Conservation (phyloP, 2,888 invertebrate genomes). For the Nebria brevicollis region DNA sequence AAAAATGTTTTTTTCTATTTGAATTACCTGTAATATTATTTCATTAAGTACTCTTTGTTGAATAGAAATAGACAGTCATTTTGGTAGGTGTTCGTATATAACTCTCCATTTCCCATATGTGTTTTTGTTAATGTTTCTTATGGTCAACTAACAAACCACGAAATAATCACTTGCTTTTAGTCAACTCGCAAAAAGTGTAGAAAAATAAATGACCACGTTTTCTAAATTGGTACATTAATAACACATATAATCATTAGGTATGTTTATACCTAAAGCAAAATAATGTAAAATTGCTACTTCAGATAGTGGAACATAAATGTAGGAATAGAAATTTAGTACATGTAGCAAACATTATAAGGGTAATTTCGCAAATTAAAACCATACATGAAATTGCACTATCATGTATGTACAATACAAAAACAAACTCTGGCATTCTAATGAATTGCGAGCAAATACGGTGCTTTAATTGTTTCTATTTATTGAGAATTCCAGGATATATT, state of each 20-base stretch:
- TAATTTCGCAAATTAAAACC: background rate
- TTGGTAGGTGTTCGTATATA: no score
- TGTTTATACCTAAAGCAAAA: background rate
- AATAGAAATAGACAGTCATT: no score
- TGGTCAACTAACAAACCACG: no score
- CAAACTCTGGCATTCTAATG: background rate
- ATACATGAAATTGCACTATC: background rate
- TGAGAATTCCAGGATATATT: background rate
- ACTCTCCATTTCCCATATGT: no score
- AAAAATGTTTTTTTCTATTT: no score
- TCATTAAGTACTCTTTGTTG: no score
- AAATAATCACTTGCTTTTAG: no score
- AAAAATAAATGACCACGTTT: background rate
- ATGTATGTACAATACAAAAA: background rate
- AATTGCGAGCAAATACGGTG: background rate
- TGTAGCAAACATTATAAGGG: background rate
- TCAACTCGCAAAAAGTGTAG: background rate
- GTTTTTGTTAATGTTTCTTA: no score
- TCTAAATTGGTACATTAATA: background rate
- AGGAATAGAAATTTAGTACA: background rate
- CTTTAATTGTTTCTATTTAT: background rate
- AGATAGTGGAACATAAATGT: background rate
- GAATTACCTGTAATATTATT: no score
- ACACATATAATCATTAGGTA: background rate
- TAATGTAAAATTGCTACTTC: background rate